Percentiles rank a stretch among this genome's conserved stretches.
These are phyloP conservation scores for Zapus hudsonius DNA, from an alignment of 2,113 vertebrate genomes.

Conservation along the genomic window DNA sequence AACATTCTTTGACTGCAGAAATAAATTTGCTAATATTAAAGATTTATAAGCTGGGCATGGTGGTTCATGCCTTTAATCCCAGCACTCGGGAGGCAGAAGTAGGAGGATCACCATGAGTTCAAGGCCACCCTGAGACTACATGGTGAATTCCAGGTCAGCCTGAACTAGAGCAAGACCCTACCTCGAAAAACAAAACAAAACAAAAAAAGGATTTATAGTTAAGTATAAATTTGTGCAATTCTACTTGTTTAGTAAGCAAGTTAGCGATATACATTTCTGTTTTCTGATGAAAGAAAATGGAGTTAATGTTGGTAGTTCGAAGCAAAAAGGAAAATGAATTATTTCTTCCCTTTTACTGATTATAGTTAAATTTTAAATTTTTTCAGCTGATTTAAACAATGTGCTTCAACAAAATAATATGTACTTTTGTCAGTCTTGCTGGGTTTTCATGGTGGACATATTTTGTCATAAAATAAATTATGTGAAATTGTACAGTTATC, in stretches of 20 bases:
- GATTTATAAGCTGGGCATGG: no score
- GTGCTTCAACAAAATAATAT: slow-evolving; percentile 28
- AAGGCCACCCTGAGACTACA: no score
- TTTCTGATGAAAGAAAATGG: slow-evolving; percentile 44
- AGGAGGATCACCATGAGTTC: no score
- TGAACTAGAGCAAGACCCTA: no score
- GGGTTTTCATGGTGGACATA: background rate
- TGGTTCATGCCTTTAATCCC: no score
- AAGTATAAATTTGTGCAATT: slow-evolving; percentile 22
- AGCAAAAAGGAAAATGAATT: slow-evolving; percentile 40
- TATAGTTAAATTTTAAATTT: slow-evolving; percentile 45
- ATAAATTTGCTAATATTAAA: slow-evolving; percentile 10
- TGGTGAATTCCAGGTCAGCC: no score
- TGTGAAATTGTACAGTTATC: slow-evolving; percentile 24
- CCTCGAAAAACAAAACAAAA: no score
- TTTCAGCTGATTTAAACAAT: background rate
- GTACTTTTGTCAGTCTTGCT: slow-evolving; percentile 7
- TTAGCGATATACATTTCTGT: background rate
- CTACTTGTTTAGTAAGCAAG: slow-evolving; percentile 45
- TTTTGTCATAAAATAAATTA: background rate
- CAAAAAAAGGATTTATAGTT: no score
- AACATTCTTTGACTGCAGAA: background rate
- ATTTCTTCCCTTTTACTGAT: slow-evolving; percentile 16
- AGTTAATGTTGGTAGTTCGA: slow-evolving; percentile 17
- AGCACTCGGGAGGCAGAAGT: no score